Evolutionary conservation across 2,113 vertebrate species (phyloP), one percentile per base, ranked within the genome.

Genomic region (Abramis brama): DNA sequence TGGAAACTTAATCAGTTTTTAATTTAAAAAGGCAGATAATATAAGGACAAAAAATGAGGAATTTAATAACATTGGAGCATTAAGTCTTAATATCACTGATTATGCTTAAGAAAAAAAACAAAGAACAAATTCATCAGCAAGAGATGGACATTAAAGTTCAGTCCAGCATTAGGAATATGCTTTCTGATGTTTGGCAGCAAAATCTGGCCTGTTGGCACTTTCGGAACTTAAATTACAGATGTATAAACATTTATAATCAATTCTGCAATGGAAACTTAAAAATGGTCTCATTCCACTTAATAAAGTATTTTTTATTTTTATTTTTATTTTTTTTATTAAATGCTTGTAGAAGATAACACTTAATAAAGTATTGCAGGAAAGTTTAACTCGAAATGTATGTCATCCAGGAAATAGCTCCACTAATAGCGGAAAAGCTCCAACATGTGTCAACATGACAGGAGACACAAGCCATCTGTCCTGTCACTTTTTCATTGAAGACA

Each of bases 251-350:
- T n/a, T 50, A 75, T 50, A 9, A 47, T 50, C 12, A 17, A 13
- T 25, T 47, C 11, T 75, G 43, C n/a, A 75, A 75, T 17, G 43
- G n/a, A 75, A 75, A 75, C 43, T 47, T 75, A 25, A 5, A 47
- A 47, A 15, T 74, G 43, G 71, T 75, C 71, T 75, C n/a, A 50
- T 75, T 75, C 43, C n/a, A 15, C 6, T 75, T 75, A 50, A 75
- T 75, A 1, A 47, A 25, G 43, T 50, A 50, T 27, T n/a, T n/a
- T n/a, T n/a, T n/a, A n/a, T n/a, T n/a, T n/a, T n/a, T n/a, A n/a
- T n/a, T n/a, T n/a, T n/a, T n/a, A n/a, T n/a, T n/a, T n/a, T n/a
- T n/a, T n/a, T n/a, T n/a, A n/a, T n/a, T n/a, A n/a, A n/a, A n/a
- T n/a, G n/a, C n/a, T n/a, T n/a, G n/a, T n/a, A n/a, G n/a, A n/a